phyloP scores from a whole-genome alignment of 2,113 vertebrate genomes.

The Myrmecophaga tridactyla region DNA sequence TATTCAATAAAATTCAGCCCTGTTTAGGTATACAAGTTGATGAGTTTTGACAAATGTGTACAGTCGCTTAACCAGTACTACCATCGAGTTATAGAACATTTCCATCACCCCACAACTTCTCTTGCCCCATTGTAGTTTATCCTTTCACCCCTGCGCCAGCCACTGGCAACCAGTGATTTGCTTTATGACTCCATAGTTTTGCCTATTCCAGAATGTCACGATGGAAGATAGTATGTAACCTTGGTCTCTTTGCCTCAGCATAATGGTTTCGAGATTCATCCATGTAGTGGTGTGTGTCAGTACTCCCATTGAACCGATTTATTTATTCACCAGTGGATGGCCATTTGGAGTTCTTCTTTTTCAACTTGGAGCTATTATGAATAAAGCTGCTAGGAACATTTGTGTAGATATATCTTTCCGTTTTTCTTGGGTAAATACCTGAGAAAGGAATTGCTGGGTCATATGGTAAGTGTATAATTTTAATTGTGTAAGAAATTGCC shows the following conservation, averaged over 20 bases:
- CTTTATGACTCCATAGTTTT: neutral
- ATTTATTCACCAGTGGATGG: neutral
- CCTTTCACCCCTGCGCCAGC: neutral
- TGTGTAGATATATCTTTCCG: neutral
- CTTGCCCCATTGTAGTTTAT: neutral
- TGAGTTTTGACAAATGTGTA: neutral
- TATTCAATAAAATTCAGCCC: neutral
- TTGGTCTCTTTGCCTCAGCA: neutral
- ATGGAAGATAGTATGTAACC: neutral
- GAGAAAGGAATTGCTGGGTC: neutral
- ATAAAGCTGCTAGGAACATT: neutral
- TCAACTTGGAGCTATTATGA: neutral
- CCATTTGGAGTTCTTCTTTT: neutral
- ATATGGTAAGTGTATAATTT: neutral
- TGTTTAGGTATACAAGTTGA: neutral
- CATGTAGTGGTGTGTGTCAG: neutral
- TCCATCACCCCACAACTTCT: neutral
- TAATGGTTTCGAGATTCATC: neutral
- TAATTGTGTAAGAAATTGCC: neutral
- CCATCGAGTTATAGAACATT: neutral
- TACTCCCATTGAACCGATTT: neutral
- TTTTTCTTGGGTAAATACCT: slow-evolving; percentile 9
- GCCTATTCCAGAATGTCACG: neutral
- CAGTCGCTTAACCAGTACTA: neutral
- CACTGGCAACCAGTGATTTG: neutral